Percentiles rank a stretch among this genome's conserved stretches.
phyloP scores from a whole-genome alignment of 2,113 vertebrate genomes.

The Clarias magur region DNA sequence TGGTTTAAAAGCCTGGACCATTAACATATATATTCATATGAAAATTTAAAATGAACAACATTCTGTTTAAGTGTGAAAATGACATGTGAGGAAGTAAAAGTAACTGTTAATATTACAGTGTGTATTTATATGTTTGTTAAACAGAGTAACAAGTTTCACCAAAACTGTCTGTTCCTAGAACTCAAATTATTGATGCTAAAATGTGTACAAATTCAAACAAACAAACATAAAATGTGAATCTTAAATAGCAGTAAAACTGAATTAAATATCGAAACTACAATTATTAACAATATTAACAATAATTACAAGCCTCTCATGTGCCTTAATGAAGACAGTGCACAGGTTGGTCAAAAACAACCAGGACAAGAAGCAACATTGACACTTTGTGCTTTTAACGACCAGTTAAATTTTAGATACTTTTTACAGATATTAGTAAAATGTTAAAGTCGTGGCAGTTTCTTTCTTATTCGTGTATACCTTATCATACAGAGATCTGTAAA shows the following conservation, averaged over 20 bases:
- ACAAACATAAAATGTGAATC: background rate
- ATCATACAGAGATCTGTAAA: background rate
- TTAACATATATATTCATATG: background rate
- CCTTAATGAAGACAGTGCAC: background rate
- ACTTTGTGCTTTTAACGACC: background rate
- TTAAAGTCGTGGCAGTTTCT: background rate
- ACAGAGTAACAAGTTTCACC: background rate
- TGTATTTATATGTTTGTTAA: background rate
- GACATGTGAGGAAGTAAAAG: background rate
- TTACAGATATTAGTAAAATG: background rate
- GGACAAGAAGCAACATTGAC: background rate
- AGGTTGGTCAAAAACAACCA: background rate
- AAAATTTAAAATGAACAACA: background rate
- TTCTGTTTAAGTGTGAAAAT: background rate
- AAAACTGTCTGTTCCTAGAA: background rate
- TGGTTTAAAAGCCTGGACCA: background rate
- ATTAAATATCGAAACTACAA: background rate
- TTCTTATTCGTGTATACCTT: background rate
- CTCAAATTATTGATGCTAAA: background rate
- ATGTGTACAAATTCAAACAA: background rate
- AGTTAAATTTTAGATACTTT: background rate
- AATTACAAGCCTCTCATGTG: background rate
- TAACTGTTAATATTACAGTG: background rate
- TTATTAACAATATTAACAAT: background rate
- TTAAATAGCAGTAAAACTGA: background rate